phyloP scores from a whole-genome alignment of 2,797 vertebrate species.

The Nyctibius grandis region DNA sequence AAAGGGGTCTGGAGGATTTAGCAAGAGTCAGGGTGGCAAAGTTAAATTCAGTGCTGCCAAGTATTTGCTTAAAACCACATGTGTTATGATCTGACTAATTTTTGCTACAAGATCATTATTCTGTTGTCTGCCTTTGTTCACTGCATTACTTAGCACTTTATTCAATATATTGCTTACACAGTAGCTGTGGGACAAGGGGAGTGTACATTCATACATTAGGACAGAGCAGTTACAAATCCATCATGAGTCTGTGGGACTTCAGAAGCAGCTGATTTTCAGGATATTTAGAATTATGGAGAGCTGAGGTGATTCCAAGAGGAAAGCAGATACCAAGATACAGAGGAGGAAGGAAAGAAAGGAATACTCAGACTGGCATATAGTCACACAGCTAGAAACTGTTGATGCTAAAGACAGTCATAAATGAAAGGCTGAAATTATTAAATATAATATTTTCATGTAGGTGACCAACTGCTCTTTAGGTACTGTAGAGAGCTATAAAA shows the following conservation, averaged over 20 bases:
- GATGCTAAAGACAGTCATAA: not conserved
- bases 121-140: not conserved
- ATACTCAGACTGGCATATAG: not conserved
- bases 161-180: not conserved
- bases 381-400: not conserved
- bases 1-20: not conserved
- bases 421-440: not conserved
- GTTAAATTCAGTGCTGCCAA: not conserved
- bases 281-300: not conserved
- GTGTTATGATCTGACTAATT: not conserved
- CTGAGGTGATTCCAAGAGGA: not conserved
- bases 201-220: not conserved
- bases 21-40: not conserved
- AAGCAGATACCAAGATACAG: not conserved
- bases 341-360: not conserved
- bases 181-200: not conserved
- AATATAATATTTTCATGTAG: not conserved
- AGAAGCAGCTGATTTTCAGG: not conserved
- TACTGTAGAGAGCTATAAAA: not conserved
- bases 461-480: not conserved
- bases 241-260: not conserved
- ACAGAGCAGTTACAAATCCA: not conserved
- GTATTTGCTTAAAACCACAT: not conserved
- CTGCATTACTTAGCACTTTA: not conserved
- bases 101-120: not conserved